A percentile compares a stretch with the other conserved stretches of the same genome.
Evolutionary conservation across 2,797 vertebrate species (phyloP).

Genomic region (Scomberomorus guttatus): DNA sequence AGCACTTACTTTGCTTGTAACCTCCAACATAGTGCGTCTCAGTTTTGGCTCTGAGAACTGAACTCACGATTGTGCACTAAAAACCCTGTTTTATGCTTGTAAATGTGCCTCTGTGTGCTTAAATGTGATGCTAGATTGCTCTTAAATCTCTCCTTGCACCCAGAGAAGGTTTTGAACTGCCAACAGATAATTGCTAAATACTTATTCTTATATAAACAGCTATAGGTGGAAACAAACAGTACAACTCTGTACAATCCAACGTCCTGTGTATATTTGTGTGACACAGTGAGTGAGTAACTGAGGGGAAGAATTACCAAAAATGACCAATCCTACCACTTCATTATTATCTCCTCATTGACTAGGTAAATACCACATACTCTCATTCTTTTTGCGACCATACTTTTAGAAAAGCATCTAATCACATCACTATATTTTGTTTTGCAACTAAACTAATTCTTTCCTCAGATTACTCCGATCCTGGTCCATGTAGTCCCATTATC

Average conservation of each 20-base stretch:
- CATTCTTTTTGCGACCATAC: not conserved
- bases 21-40: not conserved
- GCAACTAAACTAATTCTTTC: not conserved
- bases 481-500: constrained; percentile 36
- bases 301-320: too few species aligned
- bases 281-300: too few species aligned
- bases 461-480: constrained; percentile 17
- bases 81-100: too few species aligned
- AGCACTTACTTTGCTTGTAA: not conserved
- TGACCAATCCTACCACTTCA: too few species aligned
- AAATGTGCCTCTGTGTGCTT: too few species aligned
- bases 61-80: too few species aligned
- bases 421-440: not conserved
- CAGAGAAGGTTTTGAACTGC: not conserved
- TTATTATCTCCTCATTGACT: not conserved
- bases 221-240: too few species aligned
- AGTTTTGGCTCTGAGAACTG: too few species aligned
- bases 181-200: too few species aligned
- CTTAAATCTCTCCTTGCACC: not conserved
- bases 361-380: not conserved
- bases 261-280: too few species aligned
- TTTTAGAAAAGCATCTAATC: not conserved
- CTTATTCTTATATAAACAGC: not conserved
- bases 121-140: not conserved
- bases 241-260: not conserved